phyloP scores from a whole-genome alignment of 2,113 vertebrate species.

The Hippocampus comes region DNA sequence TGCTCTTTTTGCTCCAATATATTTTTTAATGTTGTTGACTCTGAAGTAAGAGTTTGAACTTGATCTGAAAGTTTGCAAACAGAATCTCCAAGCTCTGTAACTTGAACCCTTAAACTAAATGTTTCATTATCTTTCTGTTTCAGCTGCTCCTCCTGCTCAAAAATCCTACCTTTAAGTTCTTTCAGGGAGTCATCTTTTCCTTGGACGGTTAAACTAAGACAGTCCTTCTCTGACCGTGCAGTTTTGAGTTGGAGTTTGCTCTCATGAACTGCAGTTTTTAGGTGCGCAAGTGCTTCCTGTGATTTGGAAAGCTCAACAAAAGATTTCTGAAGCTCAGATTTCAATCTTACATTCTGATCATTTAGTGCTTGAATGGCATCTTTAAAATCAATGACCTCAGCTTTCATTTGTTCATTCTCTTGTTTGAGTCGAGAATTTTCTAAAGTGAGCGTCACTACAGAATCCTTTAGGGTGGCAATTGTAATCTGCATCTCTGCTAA shows the following conservation, averaged over 20 bases:
- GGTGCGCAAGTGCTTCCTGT: slow-evolving; percentile 58
- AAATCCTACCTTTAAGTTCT: slow-evolving; percentile 59
- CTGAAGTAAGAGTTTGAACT: slow-evolving; percentile 61
- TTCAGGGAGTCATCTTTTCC: slow-evolving; percentile 66
- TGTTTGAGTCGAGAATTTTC: slow-evolving; percentile 64
- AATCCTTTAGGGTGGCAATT: slow-evolving; percentile 48
- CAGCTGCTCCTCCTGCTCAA: slow-evolving; percentile 69
- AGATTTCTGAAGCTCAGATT: slow-evolving; percentile 67
- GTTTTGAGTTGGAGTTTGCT: slow-evolving; percentile 59
- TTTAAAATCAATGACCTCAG: slow-evolving; percentile 57
- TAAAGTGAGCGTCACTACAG: slow-evolving; percentile 50
- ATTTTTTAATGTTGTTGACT: slow-evolving; percentile 62
- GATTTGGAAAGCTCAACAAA: slow-evolving; percentile 43
- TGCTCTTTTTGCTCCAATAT: slow-evolving; percentile 71
- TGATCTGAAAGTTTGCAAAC: slow-evolving; percentile 52
- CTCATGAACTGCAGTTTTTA: slow-evolving; percentile 62
- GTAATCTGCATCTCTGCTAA: slow-evolving; percentile 64
- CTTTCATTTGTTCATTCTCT: slow-evolving; percentile 51
- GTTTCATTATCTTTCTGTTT: slow-evolving; percentile 66
- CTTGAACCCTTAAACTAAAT: slow-evolving; percentile 48
- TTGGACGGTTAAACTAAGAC: slow-evolving; percentile 51
- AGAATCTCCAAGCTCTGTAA: slow-evolving; percentile 66
- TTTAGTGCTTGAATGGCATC: slow-evolving; percentile 61
- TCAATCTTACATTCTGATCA: slow-evolving; percentile 71
- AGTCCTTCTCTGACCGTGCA: slow-evolving; percentile 59